Conservation (phyloP, 2,113 vertebrate genomes). For the Quiscalus mexicanus region DNA sequence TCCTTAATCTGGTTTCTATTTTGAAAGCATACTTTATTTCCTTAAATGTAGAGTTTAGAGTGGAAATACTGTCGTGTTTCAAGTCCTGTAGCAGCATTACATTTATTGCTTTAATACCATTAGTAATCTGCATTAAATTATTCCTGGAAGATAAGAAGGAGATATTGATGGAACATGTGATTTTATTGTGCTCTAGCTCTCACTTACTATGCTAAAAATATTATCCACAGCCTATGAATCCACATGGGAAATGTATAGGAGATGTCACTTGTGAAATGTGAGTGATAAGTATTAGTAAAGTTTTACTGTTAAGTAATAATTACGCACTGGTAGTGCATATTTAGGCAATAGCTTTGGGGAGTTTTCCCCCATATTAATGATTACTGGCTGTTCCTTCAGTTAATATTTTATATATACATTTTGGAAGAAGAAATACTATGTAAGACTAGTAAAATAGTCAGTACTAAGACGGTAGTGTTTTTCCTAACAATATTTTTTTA, state of each 20-base stretch:
- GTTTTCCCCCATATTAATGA: background rate
- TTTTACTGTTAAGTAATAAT: constrained; percentile 59
- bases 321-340: constrained; percentile 20
- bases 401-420: background rate
- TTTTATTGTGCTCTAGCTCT: background rate
- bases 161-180: background rate
- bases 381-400: background rate
- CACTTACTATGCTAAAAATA: background rate
- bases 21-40: constrained; percentile 21
- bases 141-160: background rate
- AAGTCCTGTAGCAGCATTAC: background rate
- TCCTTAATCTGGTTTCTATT: background rate
- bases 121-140: background rate
- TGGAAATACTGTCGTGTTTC: constrained; percentile 19
- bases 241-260: background rate
- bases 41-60: background rate
- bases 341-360: background rate
- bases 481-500: background rate
- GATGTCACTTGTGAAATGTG: background rate
- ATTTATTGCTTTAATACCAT: constrained; percentile 4
- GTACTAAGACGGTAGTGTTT: background rate
- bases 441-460: background rate
- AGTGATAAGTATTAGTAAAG: constrained; percentile 28
- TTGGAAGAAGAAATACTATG: background rate
- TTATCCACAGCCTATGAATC: background rate